These are phyloP conservation scores for Blastobasis lacticolella DNA, from an alignment of 2,888 invertebrate species.

Conservation along the genomic window DNA sequence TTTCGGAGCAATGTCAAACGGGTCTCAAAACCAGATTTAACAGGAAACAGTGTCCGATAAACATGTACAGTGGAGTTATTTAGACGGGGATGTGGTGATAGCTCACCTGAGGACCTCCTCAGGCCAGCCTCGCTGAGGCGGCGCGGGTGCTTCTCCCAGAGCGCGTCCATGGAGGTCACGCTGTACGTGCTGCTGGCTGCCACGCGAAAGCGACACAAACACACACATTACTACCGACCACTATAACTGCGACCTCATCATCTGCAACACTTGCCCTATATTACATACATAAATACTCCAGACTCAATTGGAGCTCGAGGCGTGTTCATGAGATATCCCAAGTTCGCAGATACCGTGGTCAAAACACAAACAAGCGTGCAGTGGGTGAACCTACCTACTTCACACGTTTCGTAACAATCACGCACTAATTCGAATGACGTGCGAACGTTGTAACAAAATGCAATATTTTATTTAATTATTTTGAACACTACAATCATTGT, in stretches of 20 bases:
- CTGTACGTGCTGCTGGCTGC: constrained; percentile 74
- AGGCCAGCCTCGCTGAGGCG: constrained; percentile 85
- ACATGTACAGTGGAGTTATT: too few relatives aligned
- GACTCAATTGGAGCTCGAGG: background rate
- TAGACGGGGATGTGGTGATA: constrained; percentile 11
- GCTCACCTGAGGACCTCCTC: constrained; percentile 83
- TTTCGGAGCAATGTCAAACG: constrained; percentile 5
- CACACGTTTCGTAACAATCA: constrained; percentile 19
- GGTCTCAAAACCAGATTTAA: too few relatives aligned
- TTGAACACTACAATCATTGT: constrained; percentile 1
- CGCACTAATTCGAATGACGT: constrained; percentile 6
- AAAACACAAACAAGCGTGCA: constrained; percentile 9
- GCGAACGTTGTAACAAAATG: constrained; percentile 5
- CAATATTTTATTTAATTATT: background rate
- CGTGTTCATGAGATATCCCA: background rate
- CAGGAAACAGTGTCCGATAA: too few relatives aligned
- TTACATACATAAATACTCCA: background rate
- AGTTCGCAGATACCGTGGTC: constrained; percentile 7
- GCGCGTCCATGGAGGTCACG: constrained; percentile 79
- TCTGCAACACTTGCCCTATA: background rate
- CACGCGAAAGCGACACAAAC: constrained; percentile 65
- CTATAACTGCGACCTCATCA: constrained; percentile 3
- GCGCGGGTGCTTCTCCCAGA: constrained; percentile 82
- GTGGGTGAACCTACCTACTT: constrained; percentile 10
- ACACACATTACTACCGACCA: constrained; percentile 23